Conservation (phyloP, 2,113 vertebrate genomes). For the Nothobranchius kuhntae region DNA sequence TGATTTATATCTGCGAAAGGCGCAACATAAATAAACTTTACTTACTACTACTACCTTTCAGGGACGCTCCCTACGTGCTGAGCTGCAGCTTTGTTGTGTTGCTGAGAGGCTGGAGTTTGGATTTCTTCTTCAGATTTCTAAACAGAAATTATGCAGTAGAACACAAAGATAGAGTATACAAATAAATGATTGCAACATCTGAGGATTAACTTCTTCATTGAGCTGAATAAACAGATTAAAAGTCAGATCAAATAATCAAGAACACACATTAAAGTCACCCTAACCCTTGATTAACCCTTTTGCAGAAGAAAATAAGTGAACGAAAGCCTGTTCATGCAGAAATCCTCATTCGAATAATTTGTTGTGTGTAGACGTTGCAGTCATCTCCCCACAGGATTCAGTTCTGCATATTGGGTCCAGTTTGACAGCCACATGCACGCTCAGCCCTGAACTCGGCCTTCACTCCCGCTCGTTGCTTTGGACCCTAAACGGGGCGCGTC, state of each 20-base stretch:
- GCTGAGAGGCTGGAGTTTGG: background rate
- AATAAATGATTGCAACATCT: too few species aligned
- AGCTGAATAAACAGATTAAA: too few species aligned
- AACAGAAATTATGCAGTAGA: too few species aligned
- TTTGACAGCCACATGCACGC: constrained; percentile 85
- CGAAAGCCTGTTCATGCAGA: background rate
- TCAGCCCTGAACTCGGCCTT: constrained; percentile 77
- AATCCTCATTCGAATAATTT: background rate
- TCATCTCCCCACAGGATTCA: constrained; percentile 89
- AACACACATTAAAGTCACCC: background rate
- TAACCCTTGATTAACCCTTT: too few species aligned
- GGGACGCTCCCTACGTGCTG: constrained; percentile 33
- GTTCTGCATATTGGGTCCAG: constrained; percentile 88
- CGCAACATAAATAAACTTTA: too few species aligned
- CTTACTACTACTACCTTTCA: constrained; percentile 28
- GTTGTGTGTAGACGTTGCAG: constrained; percentile 80
- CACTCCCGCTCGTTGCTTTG: constrained; percentile 85
- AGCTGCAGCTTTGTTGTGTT: constrained; percentile 35
- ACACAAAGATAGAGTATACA: too few species aligned
- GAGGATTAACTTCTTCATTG: too few species aligned
- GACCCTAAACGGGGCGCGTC: constrained; percentile 87
- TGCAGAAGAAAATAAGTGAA: background rate
- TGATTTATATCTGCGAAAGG: too few species aligned
- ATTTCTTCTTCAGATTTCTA: too few species aligned
- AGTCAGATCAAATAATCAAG: background rate